Evolutionary conservation across 2,888 invertebrate species (phyloP), one percentile per base, ranked within the genome.

Genomic region (Pasiphila rectangulata): DNA sequence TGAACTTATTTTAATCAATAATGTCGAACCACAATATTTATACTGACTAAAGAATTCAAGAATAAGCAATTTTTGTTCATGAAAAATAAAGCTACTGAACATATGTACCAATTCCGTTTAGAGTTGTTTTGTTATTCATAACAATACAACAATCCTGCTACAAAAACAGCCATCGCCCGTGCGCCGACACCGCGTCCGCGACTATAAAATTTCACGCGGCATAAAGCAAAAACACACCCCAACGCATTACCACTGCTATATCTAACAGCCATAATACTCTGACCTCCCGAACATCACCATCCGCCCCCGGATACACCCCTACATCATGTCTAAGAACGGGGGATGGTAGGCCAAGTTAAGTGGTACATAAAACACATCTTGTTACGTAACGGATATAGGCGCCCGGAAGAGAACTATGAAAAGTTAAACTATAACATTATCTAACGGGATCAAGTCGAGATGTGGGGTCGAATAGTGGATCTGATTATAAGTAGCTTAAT

Each of bases 201-300:
- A 74, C 83, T 67, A 75, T 87, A 87, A 87, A 86, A 88, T 89
- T 89, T 84, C 84, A 89, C 87, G 86, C 79, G 67, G 77, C 86
- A 88, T 88, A 88, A 88, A 89, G 79, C 84, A 88, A 89, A 88
- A 89, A 88, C 86, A 88, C 84, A 82, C 84, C 83, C 84, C 72
- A 72, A 75, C 74, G 79, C 78, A 80, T 79, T 78, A 79, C 83
- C 78, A 72, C 77, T 74, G 73, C 69, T 74, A 75, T 68, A 69
- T 65, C 72, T 63, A 68, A 66, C 67, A 53, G 64, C 84, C 82
- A 83, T 48, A 51, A 29, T 67, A 69, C 49, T 56, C 55, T 60
- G 83, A 77, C 49, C 81, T 59, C 61, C 49, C 51, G 58, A 51
- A 57, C 50, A 25, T 51, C 44, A 46, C 44, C 44, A 34, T 23